Conservation (phyloP, 2,113 vertebrate genomes). For the Xenopus borealis region DNA sequence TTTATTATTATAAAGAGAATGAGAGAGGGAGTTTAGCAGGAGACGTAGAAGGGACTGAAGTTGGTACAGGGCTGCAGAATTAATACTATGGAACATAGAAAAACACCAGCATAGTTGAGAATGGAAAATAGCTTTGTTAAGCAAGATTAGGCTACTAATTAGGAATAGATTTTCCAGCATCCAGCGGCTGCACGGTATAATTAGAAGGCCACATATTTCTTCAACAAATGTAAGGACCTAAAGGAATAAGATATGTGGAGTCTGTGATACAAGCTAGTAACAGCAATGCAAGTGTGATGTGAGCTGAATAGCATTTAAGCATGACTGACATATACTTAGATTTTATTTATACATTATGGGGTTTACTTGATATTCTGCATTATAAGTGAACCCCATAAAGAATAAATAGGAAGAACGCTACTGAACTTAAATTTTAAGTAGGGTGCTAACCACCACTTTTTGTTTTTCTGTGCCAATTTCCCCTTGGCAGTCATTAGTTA, state of each 20-base stretch:
- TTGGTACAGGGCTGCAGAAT: slow-evolving; percentile 14
- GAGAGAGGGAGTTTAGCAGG: not conserved
- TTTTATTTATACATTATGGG: too few species aligned
- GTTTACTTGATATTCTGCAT: too few species aligned
- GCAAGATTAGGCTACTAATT: slow-evolving; percentile 25
- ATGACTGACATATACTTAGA: too few species aligned
- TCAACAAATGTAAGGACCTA: not conserved
- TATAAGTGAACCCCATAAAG: too few species aligned
- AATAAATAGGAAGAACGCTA: too few species aligned
- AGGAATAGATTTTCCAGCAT: slow-evolving; percentile 21
- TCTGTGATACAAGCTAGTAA: not conserved
- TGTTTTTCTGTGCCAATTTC: too few species aligned
- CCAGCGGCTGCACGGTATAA: not conserved
- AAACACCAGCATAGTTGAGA: not conserved
- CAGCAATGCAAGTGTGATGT: not conserved
- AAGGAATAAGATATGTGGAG: not conserved
- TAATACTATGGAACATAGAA: slow-evolving; percentile 9
- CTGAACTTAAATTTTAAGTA: too few species aligned
- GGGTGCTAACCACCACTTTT: too few species aligned
- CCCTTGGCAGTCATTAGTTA: too few species aligned
- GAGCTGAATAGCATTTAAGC: too few species aligned
- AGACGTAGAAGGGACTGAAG: not conserved
- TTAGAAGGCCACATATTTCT: slow-evolving; percentile 15
- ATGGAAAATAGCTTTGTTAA: slow-evolving; percentile 5
- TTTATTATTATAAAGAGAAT: slow-evolving; percentile 4